Percentiles rank a stretch among this genome's conserved stretches.
Conservation (phyloP, 2,113 vertebrate genomes). For the Polypterus senegalus region DNA sequence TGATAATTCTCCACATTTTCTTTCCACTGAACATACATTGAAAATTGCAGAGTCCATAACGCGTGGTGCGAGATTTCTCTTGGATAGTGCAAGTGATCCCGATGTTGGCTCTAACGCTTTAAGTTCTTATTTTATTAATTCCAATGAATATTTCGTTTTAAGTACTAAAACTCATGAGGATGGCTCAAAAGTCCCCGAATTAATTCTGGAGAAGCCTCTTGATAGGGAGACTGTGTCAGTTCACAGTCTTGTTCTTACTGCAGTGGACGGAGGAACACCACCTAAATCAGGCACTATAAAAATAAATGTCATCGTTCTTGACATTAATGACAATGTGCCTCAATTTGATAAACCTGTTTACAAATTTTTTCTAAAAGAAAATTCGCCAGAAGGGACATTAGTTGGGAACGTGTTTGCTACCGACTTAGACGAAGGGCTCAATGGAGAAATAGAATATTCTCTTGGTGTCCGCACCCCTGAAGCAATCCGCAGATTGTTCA, state of each 20-base stretch:
- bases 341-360: conserved; percentile 49
- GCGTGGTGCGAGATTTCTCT: conserved; percentile 47
- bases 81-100: conserved; percentile 56
- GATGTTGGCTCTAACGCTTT: conserved; percentile 58
- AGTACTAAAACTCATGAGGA: conserved; percentile 44
- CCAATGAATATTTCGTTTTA: conserved; percentile 47
- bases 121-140: conserved; percentile 49
- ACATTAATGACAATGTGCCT: conserved; percentile 66
- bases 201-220: conserved; percentile 52
- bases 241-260: conserved; percentile 38
- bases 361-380: conserved; percentile 49
- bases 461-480: conserved; percentile 59
- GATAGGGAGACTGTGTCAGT: conserved; percentile 55
- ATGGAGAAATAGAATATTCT: conserved; percentile 56
- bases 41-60: conserved; percentile 59
- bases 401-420: conserved; percentile 53
- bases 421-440: conserved; percentile 54
- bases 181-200: conserved; percentile 46
- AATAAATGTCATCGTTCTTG: conserved; percentile 54
- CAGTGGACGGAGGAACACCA: conserved; percentile 49
- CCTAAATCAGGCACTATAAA: conserved; percentile 50
- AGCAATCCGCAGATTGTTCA: conserved; percentile 48
- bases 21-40: conserved; percentile 35
- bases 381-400: conserved; percentile 36
- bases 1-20: conserved; percentile 53